Percentiles rank a stretch among this genome's conserved stretches.
Conservation (phyloP, 1,140 invertebrate species). For the Galendromus occidentalis region DNA sequence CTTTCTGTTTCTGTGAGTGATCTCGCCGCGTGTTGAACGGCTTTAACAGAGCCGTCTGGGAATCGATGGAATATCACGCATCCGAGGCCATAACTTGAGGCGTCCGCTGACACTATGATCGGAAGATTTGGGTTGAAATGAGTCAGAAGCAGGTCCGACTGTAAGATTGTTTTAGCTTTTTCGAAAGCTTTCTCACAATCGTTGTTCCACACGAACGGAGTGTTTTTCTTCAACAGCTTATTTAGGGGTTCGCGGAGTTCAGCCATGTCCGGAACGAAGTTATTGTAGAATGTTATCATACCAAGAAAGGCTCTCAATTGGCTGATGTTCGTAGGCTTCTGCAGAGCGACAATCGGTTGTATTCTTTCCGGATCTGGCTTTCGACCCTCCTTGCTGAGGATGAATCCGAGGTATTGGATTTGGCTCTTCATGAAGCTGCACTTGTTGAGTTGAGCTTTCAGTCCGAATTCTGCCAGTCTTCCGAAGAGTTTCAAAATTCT, state of each 20-base stretch:
- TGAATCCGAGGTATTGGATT: too few relatives aligned
- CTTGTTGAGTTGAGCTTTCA: too few relatives aligned
- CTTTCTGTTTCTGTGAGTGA: conserved; percentile 28
- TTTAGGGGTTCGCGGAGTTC: neutral
- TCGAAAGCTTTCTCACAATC: neutral
- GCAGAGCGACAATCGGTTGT: too few relatives aligned
- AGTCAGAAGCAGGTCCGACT: neutral
- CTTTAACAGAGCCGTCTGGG: neutral
- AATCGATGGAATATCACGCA: neutral
- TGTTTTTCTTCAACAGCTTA: neutral
- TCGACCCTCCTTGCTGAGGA: too few relatives aligned
- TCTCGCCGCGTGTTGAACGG: conserved; percentile 10
- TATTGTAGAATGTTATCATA: neutral
- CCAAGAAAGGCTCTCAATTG: too few relatives aligned
- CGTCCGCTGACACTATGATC: neutral
- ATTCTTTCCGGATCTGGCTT: too few relatives aligned
- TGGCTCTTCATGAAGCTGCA: too few relatives aligned
- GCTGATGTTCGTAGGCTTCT: too few relatives aligned
- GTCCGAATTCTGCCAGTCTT: too few relatives aligned
- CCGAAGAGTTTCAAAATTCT: too few relatives aligned
- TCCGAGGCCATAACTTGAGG: neutral
- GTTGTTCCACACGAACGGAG: neutral
- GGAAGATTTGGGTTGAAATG: neutral
- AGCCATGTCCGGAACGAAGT: neutral
- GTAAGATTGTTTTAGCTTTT: neutral